Conservation (phyloP, 2,797 vertebrate species). For the Fistularia tabacaria region DNA sequence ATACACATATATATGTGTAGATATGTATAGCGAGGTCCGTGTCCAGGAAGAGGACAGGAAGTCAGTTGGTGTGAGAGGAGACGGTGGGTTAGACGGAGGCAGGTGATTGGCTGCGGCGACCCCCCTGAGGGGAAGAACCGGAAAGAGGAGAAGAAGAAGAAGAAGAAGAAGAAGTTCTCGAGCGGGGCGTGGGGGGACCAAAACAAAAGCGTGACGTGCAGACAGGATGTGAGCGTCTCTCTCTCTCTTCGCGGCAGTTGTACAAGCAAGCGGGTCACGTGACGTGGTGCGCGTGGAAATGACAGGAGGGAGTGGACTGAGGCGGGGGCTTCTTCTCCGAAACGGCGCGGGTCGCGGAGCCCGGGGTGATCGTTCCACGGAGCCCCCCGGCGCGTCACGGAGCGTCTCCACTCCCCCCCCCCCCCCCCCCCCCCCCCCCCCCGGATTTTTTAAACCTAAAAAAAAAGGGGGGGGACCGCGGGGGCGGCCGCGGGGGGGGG, state of each 20-base stretch:
- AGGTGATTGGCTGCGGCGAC: no score
- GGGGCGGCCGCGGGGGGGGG: conserved; percentile 16
- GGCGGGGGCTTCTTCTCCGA: background rate
- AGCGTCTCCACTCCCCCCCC: no score
- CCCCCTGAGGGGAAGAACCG: no score
- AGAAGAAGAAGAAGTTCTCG: no score
- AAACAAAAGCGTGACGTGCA: background rate
- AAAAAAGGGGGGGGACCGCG: conserved; percentile 37
- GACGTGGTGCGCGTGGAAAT: conserved; percentile 18
- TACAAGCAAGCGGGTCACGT: conserved; percentile 34
- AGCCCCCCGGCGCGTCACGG: background rate
- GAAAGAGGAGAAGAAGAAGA: no score
- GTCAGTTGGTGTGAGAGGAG: no score
- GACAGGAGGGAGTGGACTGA: conserved; percentile 20
- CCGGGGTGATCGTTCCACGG: background rate
- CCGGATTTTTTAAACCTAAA: conserved; percentile 38
- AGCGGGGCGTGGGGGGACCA: no score
- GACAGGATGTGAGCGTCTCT: background rate
- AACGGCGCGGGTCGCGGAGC: background rate
- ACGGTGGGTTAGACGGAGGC: no score
- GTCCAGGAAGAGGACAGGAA: no score
- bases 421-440: background rate
- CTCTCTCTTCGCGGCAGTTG: conserved; percentile 4
- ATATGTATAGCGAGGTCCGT: no score
- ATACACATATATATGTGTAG: no score